Base-by-base conservation (phyloP, 1,140 invertebrate species). In the Drosophila sp. region DNA sequence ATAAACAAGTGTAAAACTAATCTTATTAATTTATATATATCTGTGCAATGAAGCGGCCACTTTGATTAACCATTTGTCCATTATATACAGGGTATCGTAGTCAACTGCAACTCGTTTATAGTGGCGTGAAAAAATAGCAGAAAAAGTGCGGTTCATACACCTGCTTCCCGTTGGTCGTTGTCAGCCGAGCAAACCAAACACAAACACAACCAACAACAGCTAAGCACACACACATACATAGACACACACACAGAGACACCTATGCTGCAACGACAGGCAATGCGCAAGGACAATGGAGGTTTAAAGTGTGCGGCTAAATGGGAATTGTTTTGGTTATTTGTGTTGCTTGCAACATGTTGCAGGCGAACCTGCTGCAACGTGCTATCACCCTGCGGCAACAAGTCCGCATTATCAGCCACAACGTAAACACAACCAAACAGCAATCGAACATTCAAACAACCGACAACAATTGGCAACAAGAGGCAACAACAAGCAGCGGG, bases 371-470 rank as follows among this genome's bases (percentile, higher is more conserved):
- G 34, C 27, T 73, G 63, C 63, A 43, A 45, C 53, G 13, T 16
- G 54, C 43, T 8, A 18, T 27, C 25, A 51, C 45, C 69, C 62
- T 7, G 29, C n/a, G 63, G 78, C 78, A 61, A 72, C 46, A 56
- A 41, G 45, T 51, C 25, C 61, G 74, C 71, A 72, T 80, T 86
- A 80, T 87, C 78, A 81, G 82, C 72, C 80, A 62, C 76, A 89
- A 89, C 83, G 80, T 89, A 89, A 89, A 89, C 83, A 89, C 83
- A 89, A 75, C 58, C 67, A 71, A 34, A 25, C 56, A 66, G 57
- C 51, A 53, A 34, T 11, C 67, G 59, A 38, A 58, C 58, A 62
- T 65, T n/a, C 16, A 21, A 41, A 50, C 34, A 64, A 32, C 8
- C 62, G 27, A 21, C 21, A 36, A 27, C 50, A 65, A 71, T 41